Evolutionary conservation across 2,113 vertebrate species (phyloP), one percentile per base, ranked within the genome.

Genomic region (Megaleporinus macrocephalus): DNA sequence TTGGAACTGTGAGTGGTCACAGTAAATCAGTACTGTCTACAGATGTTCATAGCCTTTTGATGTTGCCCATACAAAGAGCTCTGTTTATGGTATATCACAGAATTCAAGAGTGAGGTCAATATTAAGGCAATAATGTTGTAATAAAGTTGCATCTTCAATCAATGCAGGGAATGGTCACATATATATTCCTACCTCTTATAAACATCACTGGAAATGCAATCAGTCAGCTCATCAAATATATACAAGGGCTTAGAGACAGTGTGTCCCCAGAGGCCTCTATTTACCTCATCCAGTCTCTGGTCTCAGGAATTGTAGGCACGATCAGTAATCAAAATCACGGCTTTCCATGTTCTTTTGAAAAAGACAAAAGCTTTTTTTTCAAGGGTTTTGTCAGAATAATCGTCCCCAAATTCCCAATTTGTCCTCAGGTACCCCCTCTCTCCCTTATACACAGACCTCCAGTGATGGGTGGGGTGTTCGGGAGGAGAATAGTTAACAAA

Each of bases 401-500:
- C 78, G 72, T 66, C 3, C 30, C 33, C 63, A 87, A 83, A 73
- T 66, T 1, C 30, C 33, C 63, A 87, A 84, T 89, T 83, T 85
- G 77, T 87, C 86, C 79, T 86, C 44, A 75, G 73, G 82, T 74
- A 81, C 49, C 71, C 36, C 49, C 79, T 68, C 65, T 76, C 44
- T 22, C 41, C 29, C 49, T 26, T 91, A 90, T 86, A 84, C 74
- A 72, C 80, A 91, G 85, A 89, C 87, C 90, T 90, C 87, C 83
- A 78, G 62, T 85, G 83, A 79, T 83, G 70, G 68, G 73, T 80
- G 78, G 82, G 59, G n/a, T 55, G 24, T 41, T 4, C 6, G 47
- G 29, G 85, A 83, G 85, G 78, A 90, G 93, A 96, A 95, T 94
- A 95, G 95, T 95, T 96, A 97, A 91, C 95, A 97, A 97, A 97